Base-by-base conservation (phyloP, 1,140 invertebrate species). In the Gryllus bimaculatus region DNA sequence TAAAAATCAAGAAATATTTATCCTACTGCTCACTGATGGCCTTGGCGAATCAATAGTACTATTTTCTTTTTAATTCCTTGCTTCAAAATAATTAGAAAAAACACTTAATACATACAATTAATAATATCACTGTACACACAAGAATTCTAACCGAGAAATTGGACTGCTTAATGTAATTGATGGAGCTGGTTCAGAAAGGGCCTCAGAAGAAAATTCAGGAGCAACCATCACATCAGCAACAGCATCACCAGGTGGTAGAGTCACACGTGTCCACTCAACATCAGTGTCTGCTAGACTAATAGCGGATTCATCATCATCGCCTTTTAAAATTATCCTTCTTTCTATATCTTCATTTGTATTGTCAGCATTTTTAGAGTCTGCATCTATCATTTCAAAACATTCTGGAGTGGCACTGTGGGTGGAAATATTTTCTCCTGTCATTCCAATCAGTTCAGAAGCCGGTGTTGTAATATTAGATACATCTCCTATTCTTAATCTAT, bases 361-460 rank as follows among this genome's bases (percentile, higher is more conserved):
- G n/a, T 78, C 80, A 13, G 75, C 74, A 49, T 73, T 73, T 39
- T 76, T 80, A 49, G 18, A 77, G 75, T 79, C 81, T 47, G 75
- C 83, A 81, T 85, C 84, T n/a, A 86, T 83, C 48, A 86, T 83
- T 83, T 86, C 85, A 81, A 86, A 86, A 79, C 82, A 81, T 80
- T 86, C 85, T 18, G 85, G 85, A 21, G 85, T 84, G 66, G 83
- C 82, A 78, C 83, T 83, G 47, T 81, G 82, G 78, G 54, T 77
- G 15, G 78, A 80, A 8, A 75, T 73, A n/a, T 54, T 76, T 47
- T 75, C 78, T 15, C 10, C 75, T 39, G 75, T 39, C 78, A 79
- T 66, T 7, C 73, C 74, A n/a, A 77, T 47, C 10, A 76, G 8
- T 75, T 75, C 74, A 47, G 73, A 79, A 54, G 54, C 74, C 15